Conservation (phyloP, 1,140 invertebrate genomes). For the Microplitis demolitor region DNA sequence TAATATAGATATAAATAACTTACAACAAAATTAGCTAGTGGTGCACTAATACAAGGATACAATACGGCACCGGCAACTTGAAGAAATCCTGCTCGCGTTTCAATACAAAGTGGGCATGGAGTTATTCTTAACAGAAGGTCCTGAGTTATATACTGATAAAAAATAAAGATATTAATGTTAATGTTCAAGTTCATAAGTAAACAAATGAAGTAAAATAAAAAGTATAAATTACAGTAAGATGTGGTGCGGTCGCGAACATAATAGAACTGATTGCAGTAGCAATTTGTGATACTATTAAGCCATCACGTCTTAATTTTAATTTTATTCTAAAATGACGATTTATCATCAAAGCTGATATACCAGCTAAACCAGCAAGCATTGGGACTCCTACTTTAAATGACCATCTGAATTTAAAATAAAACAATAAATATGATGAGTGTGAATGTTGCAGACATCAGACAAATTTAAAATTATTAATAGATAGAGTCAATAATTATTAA, state of each 20-base stretch:
- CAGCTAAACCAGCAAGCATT: background rate
- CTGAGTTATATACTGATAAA: background rate
- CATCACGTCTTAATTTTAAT: slow-evolving; percentile 40
- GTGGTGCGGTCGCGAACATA: background rate
- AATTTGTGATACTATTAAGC: slow-evolving; percentile 27
- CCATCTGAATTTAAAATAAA: slow-evolving; percentile 33
- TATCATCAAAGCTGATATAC: slow-evolving; percentile 28
- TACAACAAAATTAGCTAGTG: background rate
- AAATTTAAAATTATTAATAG: background rate
- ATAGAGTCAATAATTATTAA: too few species aligned
- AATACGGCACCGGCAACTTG: background rate
- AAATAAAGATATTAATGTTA: too few species aligned
- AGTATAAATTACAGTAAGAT: slow-evolving; percentile 33
- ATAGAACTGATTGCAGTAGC: slow-evolving; percentile 25
- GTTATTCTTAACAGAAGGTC: background rate
- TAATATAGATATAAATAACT: slow-evolving; percentile 13
- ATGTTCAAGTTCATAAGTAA: too few species aligned
- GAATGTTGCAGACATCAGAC: slow-evolving; percentile 30
- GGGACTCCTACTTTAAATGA: slow-evolving; percentile 30
- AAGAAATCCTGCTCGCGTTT: background rate
- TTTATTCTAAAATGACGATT: slow-evolving; percentile 42
- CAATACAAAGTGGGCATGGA: background rate
- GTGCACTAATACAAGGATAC: background rate
- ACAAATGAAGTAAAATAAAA: too few species aligned
- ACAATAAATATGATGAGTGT: background rate